A percentile compares a stretch with the other conserved stretches of the same genome.
These are phyloP conservation scores for Drosophila fuyamai DNA, from an alignment of 1,140 invertebrate species.

Conservation along the genomic window DNA sequence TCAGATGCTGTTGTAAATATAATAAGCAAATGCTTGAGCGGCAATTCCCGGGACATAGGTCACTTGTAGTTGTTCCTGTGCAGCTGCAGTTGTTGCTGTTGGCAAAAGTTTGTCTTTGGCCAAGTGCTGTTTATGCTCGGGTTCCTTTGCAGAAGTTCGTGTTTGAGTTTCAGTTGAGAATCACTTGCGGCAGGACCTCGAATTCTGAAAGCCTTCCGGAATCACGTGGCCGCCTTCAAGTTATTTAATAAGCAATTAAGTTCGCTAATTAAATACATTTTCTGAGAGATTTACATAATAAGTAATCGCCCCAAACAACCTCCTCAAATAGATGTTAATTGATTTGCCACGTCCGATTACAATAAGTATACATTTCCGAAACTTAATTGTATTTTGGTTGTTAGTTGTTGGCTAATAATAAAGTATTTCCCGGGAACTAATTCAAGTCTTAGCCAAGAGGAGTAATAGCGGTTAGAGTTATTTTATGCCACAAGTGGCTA, in stretches of 20 bases:
- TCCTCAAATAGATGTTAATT: conserved; percentile 27
- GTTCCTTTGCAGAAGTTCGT: conserved; percentile 30
- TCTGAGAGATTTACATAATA: conserved; percentile 62
- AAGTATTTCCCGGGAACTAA: neutral
- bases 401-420: conserved; percentile 24
- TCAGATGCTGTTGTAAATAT: conserved; percentile 21
- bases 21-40: conserved; percentile 33
- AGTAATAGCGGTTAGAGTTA: no score
- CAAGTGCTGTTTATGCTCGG: conserved; percentile 35
- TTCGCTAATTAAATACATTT: conserved; percentile 53
- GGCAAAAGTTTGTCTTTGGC: conserved; percentile 43
- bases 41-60: conserved; percentile 20
- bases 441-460: no score
- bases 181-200: conserved; percentile 32
- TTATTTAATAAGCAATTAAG: conserved; percentile 80
- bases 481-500: no score
- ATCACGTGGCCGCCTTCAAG: conserved; percentile 36
- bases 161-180: conserved; percentile 50
- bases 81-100: conserved; percentile 10
- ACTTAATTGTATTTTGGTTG: neutral
- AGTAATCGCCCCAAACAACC: conserved; percentile 1
- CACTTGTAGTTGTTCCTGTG: conserved; percentile 16
- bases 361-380: neutral
- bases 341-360: conserved; percentile 1
- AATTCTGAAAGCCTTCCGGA: conserved; percentile 5